These are phyloP conservation scores for Anarsia innoxiella DNA, from an alignment of 2,888 invertebrate genomes.

Conservation along the genomic window DNA sequence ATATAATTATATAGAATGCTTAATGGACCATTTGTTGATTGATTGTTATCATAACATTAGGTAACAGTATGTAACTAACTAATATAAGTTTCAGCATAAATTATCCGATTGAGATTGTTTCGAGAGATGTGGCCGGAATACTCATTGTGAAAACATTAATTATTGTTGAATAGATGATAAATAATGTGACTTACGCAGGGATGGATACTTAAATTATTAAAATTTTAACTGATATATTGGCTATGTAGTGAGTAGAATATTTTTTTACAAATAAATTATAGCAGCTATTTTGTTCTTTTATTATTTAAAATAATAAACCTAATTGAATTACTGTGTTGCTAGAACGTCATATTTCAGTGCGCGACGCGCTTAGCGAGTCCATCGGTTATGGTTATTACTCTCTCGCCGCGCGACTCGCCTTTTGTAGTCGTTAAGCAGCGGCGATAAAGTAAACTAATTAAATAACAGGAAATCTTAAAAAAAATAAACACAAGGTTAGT, in stretches of 20 bases:
- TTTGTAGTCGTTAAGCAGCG: too few species aligned
- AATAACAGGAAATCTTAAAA: too few species aligned
- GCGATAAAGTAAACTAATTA: too few species aligned
- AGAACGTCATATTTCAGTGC: too few species aligned
- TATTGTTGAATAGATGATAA: slow-evolving; percentile 75
- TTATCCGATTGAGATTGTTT: slow-evolving; percentile 60
- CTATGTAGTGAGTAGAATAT: slow-evolving; percentile 81
- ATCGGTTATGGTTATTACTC: too few species aligned
- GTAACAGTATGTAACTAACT: slow-evolving; percentile 34
- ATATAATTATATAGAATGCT: slow-evolving; percentile 57
- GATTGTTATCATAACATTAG: slow-evolving; percentile 43
- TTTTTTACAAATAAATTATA: slow-evolving; percentile 82
- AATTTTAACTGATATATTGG: slow-evolving; percentile 78
- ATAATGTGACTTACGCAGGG: slow-evolving; percentile 76
- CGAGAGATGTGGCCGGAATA: slow-evolving; percentile 57
- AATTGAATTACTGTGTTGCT: too few species aligned
- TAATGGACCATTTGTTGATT: slow-evolving; percentile 65
- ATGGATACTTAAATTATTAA: slow-evolving; percentile 77
- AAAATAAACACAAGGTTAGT: too few species aligned
- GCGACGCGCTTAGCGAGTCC: too few species aligned
- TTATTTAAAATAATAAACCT: too few species aligned
- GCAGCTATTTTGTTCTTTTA: slow-evolving; percentile 51
- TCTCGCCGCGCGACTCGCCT: too few species aligned
- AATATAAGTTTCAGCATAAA: slow-evolving; percentile 70
- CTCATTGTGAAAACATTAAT: slow-evolving; percentile 70